Conservation (phyloP, 64 coral and sea anemone species). For the Stichodactyla helianthus region DNA sequence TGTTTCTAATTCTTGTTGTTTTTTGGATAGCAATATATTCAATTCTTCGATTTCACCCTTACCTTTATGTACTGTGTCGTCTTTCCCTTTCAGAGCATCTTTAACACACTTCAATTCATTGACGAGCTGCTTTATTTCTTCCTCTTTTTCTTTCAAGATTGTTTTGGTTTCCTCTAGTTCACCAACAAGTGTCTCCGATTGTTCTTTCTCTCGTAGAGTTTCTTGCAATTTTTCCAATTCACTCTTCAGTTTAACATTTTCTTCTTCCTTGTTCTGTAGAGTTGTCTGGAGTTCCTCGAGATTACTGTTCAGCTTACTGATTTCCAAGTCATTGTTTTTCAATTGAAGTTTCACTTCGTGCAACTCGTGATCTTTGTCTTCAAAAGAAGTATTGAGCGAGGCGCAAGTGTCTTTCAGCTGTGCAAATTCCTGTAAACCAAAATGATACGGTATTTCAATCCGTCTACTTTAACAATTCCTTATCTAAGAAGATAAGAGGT, state of each 20-base stretch:
- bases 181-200: neutral
- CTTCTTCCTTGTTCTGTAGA: constrained; percentile 7
- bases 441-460: neutral
- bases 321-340: constrained; percentile 18
- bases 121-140: neutral
- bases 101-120: neutral
- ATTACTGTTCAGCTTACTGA: constrained; percentile 9
- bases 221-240: neutral
- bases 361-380: constrained; percentile 58
- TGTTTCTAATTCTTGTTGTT: neutral
- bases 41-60: neutral
- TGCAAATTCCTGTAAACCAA: constrained; percentile 27
- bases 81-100: neutral
- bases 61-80: neutral
- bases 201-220: neutral
- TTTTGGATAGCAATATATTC: neutral
- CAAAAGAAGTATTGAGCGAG: constrained; percentile 53
- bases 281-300: constrained; percentile 16
- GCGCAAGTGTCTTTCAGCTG: constrained; percentile 39
- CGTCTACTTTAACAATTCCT: too few species aligned
- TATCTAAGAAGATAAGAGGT: too few species aligned
- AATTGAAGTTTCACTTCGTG: constrained; percentile 14
- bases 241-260: neutral
- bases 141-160: constrained; percentile 7
- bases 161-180: constrained; percentile 4